These are phyloP conservation scores for Colletes collaris DNA, from an alignment of 2,888 invertebrate genomes.

Conservation along the genomic window DNA sequence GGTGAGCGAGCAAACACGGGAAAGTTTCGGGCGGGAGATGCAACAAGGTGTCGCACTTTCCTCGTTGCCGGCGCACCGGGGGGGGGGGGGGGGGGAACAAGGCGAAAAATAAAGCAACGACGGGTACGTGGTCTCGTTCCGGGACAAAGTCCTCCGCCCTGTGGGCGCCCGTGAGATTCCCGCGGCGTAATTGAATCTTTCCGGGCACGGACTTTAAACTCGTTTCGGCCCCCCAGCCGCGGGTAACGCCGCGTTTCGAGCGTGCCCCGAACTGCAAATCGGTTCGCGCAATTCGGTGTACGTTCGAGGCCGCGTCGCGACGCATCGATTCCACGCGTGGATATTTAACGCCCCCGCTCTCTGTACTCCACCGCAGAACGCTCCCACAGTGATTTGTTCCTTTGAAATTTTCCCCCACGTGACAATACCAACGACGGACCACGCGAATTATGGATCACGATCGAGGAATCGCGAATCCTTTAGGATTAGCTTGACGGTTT, in stretches of 20 bases:
- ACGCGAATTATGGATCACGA: too few relatives aligned
- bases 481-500: too few relatives aligned
- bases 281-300: background rate
- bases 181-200: constrained; percentile 72
- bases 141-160: constrained; percentile 7
- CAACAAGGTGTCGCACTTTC: constrained; percentile 18
- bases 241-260: constrained; percentile 1
- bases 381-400: too few relatives aligned
- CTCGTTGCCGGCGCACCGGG: too few relatives aligned
- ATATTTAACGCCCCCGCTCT: too few relatives aligned
- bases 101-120: constrained; percentile 19
- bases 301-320: too few relatives aligned
- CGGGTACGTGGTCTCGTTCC: constrained; percentile 31
- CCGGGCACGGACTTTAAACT: constrained; percentile 72
- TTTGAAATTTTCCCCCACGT: too few relatives aligned
- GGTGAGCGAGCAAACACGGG: background rate
- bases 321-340: background rate
- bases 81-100: background rate
- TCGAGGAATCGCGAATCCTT: too few relatives aligned
- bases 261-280: background rate
- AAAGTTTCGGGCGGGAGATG: background rate
- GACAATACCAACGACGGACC: too few relatives aligned
- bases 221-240: constrained; percentile 14
- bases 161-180: constrained; percentile 60
- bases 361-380: too few relatives aligned